Evolutionary conservation across 2,888 invertebrate genomes (phyloP).

Genomic region (Stegophylla sp.): DNA sequence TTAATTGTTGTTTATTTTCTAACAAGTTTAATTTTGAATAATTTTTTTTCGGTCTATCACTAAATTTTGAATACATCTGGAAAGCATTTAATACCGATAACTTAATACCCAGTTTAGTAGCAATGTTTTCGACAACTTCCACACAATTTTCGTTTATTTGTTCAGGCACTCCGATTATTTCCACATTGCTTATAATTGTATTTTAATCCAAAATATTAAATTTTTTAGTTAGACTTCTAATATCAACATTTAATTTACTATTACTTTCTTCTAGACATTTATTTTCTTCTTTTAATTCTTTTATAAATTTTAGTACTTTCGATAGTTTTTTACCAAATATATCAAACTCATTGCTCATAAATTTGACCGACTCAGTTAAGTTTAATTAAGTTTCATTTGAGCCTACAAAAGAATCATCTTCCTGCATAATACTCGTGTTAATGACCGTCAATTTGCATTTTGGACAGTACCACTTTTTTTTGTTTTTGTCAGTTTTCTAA

Average conservation of each 20-base stretch:
- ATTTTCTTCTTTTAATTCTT: slow-evolving; percentile 19
- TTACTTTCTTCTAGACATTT: neutral
- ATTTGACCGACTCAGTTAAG: neutral
- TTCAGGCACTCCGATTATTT: slow-evolving; percentile 5
- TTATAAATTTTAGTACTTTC: neutral
- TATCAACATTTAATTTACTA: neutral
- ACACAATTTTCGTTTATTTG: slow-evolving; percentile 3
- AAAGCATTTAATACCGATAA: neutral
- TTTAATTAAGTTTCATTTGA: neutral
- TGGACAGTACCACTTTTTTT: slow-evolving; percentile 7
- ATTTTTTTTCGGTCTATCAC: neutral
- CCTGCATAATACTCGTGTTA: neutral
- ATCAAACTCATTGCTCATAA: slow-evolving; percentile 9
- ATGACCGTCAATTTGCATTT: neutral
- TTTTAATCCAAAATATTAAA: slow-evolving; percentile 2
- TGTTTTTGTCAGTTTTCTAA: neutral
- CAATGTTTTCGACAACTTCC: neutral
- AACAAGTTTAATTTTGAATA: neutral
- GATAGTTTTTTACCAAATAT: neutral
- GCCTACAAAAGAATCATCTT: neutral
- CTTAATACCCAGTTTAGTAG: neutral
- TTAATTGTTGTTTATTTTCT: too few species aligned
- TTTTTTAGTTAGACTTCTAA: neutral
- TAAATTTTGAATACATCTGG: neutral
- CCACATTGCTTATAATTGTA: slow-evolving; percentile 5